A percentile compares a stretch with the other conserved stretches of the same genome.
phyloP scores from a whole-genome alignment of 2,888 invertebrate species.

The Chouioia cunea region DNA sequence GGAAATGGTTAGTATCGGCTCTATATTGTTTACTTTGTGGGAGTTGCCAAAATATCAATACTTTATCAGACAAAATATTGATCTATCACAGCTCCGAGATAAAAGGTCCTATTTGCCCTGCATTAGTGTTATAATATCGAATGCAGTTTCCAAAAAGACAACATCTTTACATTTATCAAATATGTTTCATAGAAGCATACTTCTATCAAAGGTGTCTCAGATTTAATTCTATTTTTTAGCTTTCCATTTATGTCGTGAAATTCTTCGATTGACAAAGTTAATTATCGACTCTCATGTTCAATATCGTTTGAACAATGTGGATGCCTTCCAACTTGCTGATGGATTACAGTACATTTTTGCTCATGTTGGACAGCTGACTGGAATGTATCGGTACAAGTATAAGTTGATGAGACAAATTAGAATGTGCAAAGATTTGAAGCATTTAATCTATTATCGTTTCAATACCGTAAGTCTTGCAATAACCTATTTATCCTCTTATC shows the following conservation, averaged over 20 bases:
- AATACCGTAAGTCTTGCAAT: conserved; percentile 83
- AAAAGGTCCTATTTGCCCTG: conserved; percentile 44
- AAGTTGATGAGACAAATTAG: conserved; percentile 98
- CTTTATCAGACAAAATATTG: conserved; percentile 14
- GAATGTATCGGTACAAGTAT: conserved; percentile 99
- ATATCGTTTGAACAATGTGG: conserved; percentile 98
- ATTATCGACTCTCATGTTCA: conserved; percentile 99
- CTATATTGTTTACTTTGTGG: conserved; percentile 5
- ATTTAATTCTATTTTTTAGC: conserved; percentile 72
- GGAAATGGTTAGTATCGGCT: conserved; percentile 81
- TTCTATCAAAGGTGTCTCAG: background rate
- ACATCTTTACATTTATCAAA: conserved; percentile 20
- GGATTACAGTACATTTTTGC: conserved; percentile 99
- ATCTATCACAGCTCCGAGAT: conserved; percentile 33
- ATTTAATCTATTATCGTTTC: conserved; percentile 98
- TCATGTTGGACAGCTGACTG: conserved; percentile 98
- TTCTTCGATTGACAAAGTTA: conserved; percentile 96
- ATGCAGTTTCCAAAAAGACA: conserved; percentile 45
- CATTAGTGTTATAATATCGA: conserved; percentile 21
- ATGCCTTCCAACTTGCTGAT: conserved; percentile 98
- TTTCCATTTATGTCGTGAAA: conserved; percentile 99
- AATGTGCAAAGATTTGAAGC: conserved; percentile 99
- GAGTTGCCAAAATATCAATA: conserved; percentile 16
- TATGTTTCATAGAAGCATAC: background rate
- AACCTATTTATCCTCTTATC: background rate